Evolutionary conservation across 2,797 vertebrate genomes (phyloP).

Genomic region (Pseudochaenichthys georgianus): DNA sequence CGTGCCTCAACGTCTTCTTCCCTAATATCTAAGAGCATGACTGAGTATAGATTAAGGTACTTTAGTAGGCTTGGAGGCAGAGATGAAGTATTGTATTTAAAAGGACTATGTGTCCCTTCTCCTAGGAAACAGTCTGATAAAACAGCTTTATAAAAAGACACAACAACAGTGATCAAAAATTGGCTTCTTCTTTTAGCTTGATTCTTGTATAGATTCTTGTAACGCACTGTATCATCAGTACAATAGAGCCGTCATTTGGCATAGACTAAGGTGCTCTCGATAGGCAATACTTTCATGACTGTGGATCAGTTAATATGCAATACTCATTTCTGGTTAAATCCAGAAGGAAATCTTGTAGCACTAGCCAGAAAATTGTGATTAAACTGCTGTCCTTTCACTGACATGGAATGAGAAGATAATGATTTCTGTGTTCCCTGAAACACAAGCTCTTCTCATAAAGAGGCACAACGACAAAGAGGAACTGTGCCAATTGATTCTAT

Average conservation of each 20-base stretch:
- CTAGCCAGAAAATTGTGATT: background rate
- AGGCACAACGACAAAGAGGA: slow-evolving; percentile 14
- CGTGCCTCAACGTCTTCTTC: background rate
- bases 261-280: background rate
- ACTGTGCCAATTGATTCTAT: slow-evolving; percentile 1
- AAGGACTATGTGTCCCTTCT: slow-evolving; percentile 10
- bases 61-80: slow-evolving; percentile 15
- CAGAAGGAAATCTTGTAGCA: background rate
- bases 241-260: background rate
- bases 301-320: slow-evolving; percentile 10
- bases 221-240: background rate
- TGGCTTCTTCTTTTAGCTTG: slow-evolving; percentile 9
- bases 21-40: slow-evolving; percentile 14
- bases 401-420: slow-evolving; percentile 3
- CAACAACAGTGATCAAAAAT: slow-evolving; percentile 13
- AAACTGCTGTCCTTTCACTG: background rate
- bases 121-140: slow-evolving; percentile 11
- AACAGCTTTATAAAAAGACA: slow-evolving; percentile 26
- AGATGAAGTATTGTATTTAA: slow-evolving; percentile 13
- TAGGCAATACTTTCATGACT: slow-evolving; percentile 8
- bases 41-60: slow-evolving; percentile 15
- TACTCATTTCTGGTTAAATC: background rate
- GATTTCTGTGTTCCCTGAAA: background rate
- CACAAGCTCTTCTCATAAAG: slow-evolving; percentile 7
- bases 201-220: background rate